Evolutionary conservation across 2,797 vertebrate genomes (phyloP), one percentile per base, ranked within the genome.

Genomic region (Megalops cyprinoides): DNA sequence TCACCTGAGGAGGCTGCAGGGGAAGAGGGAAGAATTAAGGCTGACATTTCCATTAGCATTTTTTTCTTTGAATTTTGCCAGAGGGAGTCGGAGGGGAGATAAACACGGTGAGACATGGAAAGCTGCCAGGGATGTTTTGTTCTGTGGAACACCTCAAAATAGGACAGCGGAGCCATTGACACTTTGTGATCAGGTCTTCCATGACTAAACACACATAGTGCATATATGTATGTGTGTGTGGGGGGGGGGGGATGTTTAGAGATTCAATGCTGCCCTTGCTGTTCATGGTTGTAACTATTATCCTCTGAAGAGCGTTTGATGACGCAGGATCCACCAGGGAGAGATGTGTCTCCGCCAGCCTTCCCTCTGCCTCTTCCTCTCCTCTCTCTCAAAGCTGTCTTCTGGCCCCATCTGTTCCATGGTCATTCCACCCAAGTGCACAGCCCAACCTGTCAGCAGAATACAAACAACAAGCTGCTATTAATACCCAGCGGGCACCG

Each of bases 401-500:
- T n/a, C n/a, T 37, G 18, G 49, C 15, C 55, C 48, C 8, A 12
- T 31, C 46, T 53, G 51, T 31, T 55, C 15, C 28, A 37, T 28
- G 1, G 73, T 34, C 44, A 12, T 31, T 14, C 25, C 28, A 25
- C 20, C 23, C 44, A n/a, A 31, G 48, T 20, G 8, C 20, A 34
- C 28, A 37, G 7, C 34, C 49, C 14, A 6, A 3, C 74, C 74
- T 76, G 74, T 76, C 74, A 76, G 55, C 31, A 37, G 31, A 55
- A 51, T 20, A 55, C 5, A 76, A 49, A 69, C 65, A 55, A 76
- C 48, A 25, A n/a, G 28, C 18, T 76, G 48, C 74, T 55, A 76
- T 76, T 76, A 39, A 55, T 76, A 76, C 39, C 8, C 31, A n/a
- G 10, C 8, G 46, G 42, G 44, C 73, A 31, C 58, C 31, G 58